These are phyloP conservation scores for Microtus richardsoni DNA, from an alignment of 2,113 vertebrate genomes.

Conservation along the genomic window DNA sequence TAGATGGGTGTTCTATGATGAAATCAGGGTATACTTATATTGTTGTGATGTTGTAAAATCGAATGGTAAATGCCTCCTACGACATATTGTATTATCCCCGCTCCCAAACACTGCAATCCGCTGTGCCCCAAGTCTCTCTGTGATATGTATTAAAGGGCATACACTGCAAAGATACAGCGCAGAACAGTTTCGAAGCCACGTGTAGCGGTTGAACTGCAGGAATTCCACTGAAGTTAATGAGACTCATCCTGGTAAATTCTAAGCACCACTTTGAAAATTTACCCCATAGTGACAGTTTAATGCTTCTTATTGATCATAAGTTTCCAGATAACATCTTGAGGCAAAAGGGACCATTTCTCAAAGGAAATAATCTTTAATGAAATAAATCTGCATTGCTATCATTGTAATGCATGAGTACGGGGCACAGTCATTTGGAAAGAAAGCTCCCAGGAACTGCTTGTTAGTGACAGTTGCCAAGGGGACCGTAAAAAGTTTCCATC, in stretches of 20 bases:
- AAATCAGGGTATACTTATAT: constrained; percentile 68
- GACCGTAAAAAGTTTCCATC: not conserved
- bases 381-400: constrained; percentile 45
- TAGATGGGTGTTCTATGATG: constrained; percentile 57
- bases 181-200: constrained; percentile 56
- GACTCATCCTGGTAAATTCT: constrained; percentile 71
- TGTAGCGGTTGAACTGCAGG: constrained; percentile 56
- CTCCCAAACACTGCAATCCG: constrained; percentile 73
- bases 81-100: constrained; percentile 58
- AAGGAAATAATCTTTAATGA: constrained; percentile 70
- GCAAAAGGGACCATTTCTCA: constrained; percentile 57
- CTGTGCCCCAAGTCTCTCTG: constrained; percentile 25
- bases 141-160: constrained; percentile 63
- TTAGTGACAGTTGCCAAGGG: not conserved
- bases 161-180: not conserved
- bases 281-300: constrained; percentile 75
- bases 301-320: constrained; percentile 62
- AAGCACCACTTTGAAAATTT: constrained; percentile 74
- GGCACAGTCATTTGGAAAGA: not conserved
- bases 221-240: constrained; percentile 68
- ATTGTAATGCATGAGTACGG: not conserved
- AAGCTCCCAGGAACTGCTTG: constrained; percentile 12
- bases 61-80: constrained; percentile 72
- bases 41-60: constrained; percentile 67
- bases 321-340: constrained; percentile 71